These are phyloP conservation scores for Tipula confusa DNA, from an alignment of 2,888 invertebrate species.

Conservation along the genomic window DNA sequence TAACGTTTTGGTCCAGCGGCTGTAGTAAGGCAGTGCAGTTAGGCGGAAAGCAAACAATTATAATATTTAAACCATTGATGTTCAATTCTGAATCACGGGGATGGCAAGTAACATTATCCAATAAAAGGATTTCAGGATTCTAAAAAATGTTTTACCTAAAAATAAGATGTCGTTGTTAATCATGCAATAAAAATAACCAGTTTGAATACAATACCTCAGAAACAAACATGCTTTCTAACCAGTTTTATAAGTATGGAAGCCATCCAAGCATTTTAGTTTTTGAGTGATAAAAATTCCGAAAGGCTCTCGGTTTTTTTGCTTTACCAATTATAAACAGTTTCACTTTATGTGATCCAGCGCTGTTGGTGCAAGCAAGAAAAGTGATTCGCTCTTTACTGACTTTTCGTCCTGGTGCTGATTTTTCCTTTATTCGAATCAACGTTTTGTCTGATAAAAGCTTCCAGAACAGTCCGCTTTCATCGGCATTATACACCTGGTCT, in stretches of 20 bases:
- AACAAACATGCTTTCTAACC: too few relatives aligned
- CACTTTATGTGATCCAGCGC: constrained; percentile 37
- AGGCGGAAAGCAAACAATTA: constrained; percentile 35
- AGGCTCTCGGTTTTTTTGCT: too few relatives aligned
- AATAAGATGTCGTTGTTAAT: too few relatives aligned
- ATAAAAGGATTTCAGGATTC: constrained; percentile 33
- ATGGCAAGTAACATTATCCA: constrained; percentile 34
- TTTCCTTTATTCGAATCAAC: constrained; percentile 32
- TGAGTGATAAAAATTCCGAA: constrained; percentile 31
- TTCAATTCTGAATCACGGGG: constrained; percentile 10
- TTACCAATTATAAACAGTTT: too few relatives aligned
- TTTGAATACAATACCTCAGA: too few relatives aligned
- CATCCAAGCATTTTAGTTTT: constrained; percentile 36
- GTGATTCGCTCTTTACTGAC: too few relatives aligned
- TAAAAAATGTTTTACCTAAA: too few relatives aligned
- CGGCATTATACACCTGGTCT: too few relatives aligned
- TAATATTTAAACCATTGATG: constrained; percentile 33
- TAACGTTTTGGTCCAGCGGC: too few relatives aligned
- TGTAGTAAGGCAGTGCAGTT: constrained; percentile 35
- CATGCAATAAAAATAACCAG: too few relatives aligned
- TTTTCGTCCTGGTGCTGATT: constrained; percentile 34
- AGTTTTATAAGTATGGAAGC: constrained; percentile 35
- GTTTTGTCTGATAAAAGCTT: too few relatives aligned
- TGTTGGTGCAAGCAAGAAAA: constrained; percentile 37
- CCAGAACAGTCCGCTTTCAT: too few relatives aligned